These are phyloP conservation scores for Drosophila pruinosa DNA, from an alignment of 1,140 invertebrate species.

Conservation along the genomic window DNA sequence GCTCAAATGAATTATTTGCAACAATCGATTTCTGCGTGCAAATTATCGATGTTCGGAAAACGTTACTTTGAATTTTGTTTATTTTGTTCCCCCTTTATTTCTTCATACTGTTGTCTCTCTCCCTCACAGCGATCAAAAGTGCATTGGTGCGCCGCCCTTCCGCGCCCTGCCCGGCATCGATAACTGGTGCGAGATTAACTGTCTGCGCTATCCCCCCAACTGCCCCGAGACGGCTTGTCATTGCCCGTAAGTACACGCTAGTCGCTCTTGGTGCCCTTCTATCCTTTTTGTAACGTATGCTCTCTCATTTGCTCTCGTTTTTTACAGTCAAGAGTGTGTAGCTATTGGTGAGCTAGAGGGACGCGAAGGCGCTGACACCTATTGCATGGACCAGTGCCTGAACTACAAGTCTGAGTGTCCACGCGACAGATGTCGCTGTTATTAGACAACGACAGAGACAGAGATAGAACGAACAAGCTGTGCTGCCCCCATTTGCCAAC, in stretches of 20 bases:
- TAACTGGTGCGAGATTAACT: constrained; percentile 92
- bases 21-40: no score
- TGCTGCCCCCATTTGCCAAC: constrained; percentile 67
- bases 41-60: no score
- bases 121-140: constrained; percentile 88
- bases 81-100: neutral
- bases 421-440: constrained; percentile 88
- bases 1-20: no score
- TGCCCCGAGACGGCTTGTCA: constrained; percentile 89
- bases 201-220: constrained; percentile 92
- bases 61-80: neutral
- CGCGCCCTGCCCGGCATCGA: constrained; percentile 88
- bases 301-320: neutral
- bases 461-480: constrained; percentile 41
- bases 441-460: constrained; percentile 70
- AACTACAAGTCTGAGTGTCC: constrained; percentile 89
- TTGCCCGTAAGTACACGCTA: constrained; percentile 89
- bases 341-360: constrained; percentile 90
- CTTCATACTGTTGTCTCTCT: neutral
- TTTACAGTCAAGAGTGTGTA: constrained; percentile 88
- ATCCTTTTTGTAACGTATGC: neutral
- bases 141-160: constrained; percentile 86
- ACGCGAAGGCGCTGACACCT: constrained; percentile 89
- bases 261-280: no score
- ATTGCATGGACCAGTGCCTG: constrained; percentile 92